These are phyloP conservation scores for Procambarus clarkii DNA, from an alignment of 1,140 invertebrate species.

Conservation along the genomic window DNA sequence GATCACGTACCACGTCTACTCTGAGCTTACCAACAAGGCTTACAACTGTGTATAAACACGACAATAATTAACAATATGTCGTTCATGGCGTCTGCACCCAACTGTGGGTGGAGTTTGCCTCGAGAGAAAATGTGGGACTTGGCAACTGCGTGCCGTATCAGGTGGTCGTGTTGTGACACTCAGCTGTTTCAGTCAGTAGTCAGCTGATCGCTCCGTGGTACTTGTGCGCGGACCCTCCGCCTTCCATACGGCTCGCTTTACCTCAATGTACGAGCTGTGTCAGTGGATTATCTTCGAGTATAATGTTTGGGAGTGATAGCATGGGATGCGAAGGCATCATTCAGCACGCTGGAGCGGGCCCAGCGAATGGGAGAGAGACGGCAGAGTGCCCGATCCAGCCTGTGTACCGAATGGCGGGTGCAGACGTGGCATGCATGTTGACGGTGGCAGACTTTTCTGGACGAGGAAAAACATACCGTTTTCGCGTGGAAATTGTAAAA, in stretches of 20 bases:
- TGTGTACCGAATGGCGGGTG: conserved; percentile 16
- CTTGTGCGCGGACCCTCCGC: conserved; percentile 23
- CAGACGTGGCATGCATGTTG: conserved; percentile 58
- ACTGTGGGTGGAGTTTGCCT: neutral
- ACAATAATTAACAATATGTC: conserved; percentile 4
- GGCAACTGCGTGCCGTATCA: conserved; percentile 62
- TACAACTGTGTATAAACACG: neutral
- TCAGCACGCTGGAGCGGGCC: neutral
- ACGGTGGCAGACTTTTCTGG: conserved; percentile 9
- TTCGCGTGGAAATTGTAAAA: neutral
- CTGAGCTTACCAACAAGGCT: neutral
- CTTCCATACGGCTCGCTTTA: conserved; percentile 8
- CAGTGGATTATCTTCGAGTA: neutral
- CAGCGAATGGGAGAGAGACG: neutral
- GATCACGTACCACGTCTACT: neutral
- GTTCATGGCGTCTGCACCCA: neutral
- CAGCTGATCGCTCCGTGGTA: conserved; percentile 56
- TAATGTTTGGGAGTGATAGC: neutral
- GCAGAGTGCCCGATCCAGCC: neutral
- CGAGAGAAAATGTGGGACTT: conserved; percentile 19
- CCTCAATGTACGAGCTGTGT: conserved; percentile 11
- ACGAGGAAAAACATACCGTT: neutral
- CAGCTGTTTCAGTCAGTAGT: conserved; percentile 69
- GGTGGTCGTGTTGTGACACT: conserved; percentile 68
- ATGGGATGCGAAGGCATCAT: neutral